Base-by-base conservation (phyloP, 1,140 invertebrate genomes). In the Meloidogyne chitwoodi region DNA sequence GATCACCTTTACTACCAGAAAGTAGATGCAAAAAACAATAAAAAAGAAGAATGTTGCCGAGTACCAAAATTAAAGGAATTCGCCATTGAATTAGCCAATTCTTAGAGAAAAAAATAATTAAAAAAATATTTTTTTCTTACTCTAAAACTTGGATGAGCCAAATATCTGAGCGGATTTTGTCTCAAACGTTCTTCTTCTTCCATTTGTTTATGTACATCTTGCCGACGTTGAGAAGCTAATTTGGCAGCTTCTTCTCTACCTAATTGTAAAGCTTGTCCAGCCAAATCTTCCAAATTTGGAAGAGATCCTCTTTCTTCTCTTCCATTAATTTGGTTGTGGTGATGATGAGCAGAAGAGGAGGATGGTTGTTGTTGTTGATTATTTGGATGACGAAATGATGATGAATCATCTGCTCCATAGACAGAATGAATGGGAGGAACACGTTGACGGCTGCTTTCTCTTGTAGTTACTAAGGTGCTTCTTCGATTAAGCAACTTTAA, bases 121-220 rank as follows among this genome's bases (percentile, higher is more conserved):
- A 27, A 24, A 3, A 72, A 27, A 72, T 26, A 66, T 63, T 41
- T 29, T 2, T 12, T 31, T 89, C 90, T 90, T 90, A 98, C 95
- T 93, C 95, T 95, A 82, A 98, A 92, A 90, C 93, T 92, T 83
- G 94, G 94, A 92, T 93, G 95, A 91, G 94, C 92, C 88, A 97
- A 90, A 88, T 95, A 96, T 72, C 96, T 91, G 78, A 97, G 90
- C 82, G 95, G 95, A 90, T 96, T 96, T 81, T 93, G 93, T 87
- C 93, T 90, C 74, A 95, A 91, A 88, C 93, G 91, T 89, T 97
- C 95, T 73, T 93, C 92, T 88, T 96, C 92, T 88, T 98, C 94
- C 83, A 93, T 91, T 89, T 95, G 92, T 78, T 93, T 90, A 81
- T 95, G 91, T 68, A 96, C 90, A 88, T 96, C 94, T 88, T 98